Evolutionary conservation across 1,140 invertebrate species (phyloP), one percentile per base, ranked within the genome.

Genomic region (Tetramorium simillimum): DNA sequence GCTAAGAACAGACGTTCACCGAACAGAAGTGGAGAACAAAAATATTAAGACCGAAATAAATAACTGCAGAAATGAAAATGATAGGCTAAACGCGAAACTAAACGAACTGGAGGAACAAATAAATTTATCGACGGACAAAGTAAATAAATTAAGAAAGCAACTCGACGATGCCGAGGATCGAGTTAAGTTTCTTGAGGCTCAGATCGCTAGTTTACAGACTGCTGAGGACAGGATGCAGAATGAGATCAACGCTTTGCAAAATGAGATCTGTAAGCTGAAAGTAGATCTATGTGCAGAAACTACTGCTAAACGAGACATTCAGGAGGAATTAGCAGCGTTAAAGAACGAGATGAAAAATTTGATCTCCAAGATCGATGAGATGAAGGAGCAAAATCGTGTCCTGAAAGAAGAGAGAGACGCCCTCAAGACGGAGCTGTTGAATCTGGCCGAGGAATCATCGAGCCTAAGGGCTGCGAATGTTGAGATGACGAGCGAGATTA

Each of bases 321-420:
- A 60, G n/a, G 58, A 80, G 67, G 92, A 92, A 62, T 46, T 92
- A 28, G 24, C n/a, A 43, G 84, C 91, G 10, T n/a, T 92, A 60
- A 91, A 93, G 73, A 85, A 75, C 14, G 85, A 93, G 49, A 69
- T 93, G 33, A 86, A 91, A 21, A 89, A 89, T 37, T 60, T 93
- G n/a, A 69, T 80, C 5, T 14, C 9, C 0, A 89, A 90, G 49
- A 51, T 91, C 9, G 85, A 91, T 6, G 80, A 81, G 18, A 40
- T 80, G 5, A 86, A 75, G 24, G 63, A 24, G 12, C 86, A 90
- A 53, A 87, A 76, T 21, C 63, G 77, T 16, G 40, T 33, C 5
- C 16, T 92, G 16, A 69, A 81, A 40, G 51, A 73, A 4, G 90
- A 93, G 40, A 89, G 73, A 33, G 86, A 81, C 18, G 12, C 6